phyloP scores from a whole-genome alignment of 2,888 invertebrate genomes.

The Andrena flavipes region DNA sequence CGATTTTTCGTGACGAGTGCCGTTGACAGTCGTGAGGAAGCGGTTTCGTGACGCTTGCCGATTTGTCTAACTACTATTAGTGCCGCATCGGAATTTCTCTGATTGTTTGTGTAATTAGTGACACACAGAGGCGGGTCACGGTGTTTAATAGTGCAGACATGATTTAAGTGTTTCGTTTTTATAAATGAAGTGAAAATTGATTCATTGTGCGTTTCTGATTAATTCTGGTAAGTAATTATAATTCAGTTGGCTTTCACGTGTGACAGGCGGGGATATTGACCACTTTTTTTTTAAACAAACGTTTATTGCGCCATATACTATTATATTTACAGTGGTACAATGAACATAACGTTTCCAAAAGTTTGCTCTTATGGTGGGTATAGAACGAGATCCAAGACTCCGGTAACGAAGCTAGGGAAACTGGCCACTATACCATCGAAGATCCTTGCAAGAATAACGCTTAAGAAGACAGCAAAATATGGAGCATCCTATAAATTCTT shows the following conservation, averaged over 20 bases:
- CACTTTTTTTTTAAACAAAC: constrained; percentile 1
- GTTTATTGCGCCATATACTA: too few relatives aligned
- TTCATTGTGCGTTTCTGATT: not conserved
- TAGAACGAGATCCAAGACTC: too few relatives aligned
- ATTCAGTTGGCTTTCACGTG: constrained; percentile 17
- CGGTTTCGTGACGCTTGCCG: constrained; percentile 47
- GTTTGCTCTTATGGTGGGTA: too few relatives aligned
- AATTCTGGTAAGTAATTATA: too few relatives aligned
- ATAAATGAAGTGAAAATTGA: not conserved
- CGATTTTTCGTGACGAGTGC: constrained; percentile 33
- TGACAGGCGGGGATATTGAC: constrained; percentile 53
- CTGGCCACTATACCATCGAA: too few relatives aligned
- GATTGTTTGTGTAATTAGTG: constrained; percentile 55
- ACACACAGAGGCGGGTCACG: constrained; percentile 29
- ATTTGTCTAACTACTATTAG: constrained; percentile 54
- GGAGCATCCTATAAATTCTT: too few relatives aligned
- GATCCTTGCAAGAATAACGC: too few relatives aligned
- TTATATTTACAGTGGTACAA: too few relatives aligned
- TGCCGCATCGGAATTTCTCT: constrained; percentile 45
- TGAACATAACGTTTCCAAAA: too few relatives aligned
- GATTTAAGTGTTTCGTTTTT: constrained; percentile 7
- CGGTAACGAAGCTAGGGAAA: too few relatives aligned
- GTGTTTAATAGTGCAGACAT: constrained; percentile 15
- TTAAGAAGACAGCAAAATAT: too few relatives aligned
- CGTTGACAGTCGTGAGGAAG: constrained; percentile 21